Conservation (phyloP, 2,113 vertebrate species). For the Anarrhichthys ocellatus region DNA sequence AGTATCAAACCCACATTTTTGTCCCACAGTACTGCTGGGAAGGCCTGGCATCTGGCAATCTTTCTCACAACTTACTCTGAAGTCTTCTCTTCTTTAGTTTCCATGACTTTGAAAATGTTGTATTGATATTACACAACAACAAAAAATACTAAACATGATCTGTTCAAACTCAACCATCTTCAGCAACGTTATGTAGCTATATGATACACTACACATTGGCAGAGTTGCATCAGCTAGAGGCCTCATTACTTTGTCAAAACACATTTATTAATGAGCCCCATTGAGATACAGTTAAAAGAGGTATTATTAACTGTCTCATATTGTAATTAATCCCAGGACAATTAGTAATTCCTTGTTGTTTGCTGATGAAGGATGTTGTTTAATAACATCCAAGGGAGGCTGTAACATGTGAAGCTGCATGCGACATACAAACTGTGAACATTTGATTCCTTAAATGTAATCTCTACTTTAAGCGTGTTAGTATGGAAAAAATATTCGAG, state of each 20-base stretch:
- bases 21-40: not conserved
- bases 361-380: constrained; percentile 37
- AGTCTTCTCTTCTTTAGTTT: not conserved
- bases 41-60: not conserved
- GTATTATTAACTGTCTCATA: constrained; percentile 69
- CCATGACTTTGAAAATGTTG: not conserved
- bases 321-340: constrained; percentile 75
- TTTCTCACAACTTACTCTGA: not conserved
- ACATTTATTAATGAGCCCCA: constrained; percentile 73
- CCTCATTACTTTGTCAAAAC: constrained; percentile 54
- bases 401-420: not conserved
- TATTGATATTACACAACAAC: not conserved
- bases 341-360: constrained; percentile 36
- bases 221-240: constrained; percentile 60
- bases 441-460: constrained; percentile 10
- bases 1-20: not conserved
- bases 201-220: not conserved
- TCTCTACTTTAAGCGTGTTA: not conserved
- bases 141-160: not conserved
- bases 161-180: not conserved
- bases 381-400: constrained; percentile 41
- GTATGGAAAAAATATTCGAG: not conserved
- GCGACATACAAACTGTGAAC: constrained; percentile 2
- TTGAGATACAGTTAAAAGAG: constrained; percentile 54
- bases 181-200: constrained; percentile 4